Evolutionary conservation across 2,888 invertebrate genomes (phyloP).

Genomic region (Coleophora deauratella): DNA sequence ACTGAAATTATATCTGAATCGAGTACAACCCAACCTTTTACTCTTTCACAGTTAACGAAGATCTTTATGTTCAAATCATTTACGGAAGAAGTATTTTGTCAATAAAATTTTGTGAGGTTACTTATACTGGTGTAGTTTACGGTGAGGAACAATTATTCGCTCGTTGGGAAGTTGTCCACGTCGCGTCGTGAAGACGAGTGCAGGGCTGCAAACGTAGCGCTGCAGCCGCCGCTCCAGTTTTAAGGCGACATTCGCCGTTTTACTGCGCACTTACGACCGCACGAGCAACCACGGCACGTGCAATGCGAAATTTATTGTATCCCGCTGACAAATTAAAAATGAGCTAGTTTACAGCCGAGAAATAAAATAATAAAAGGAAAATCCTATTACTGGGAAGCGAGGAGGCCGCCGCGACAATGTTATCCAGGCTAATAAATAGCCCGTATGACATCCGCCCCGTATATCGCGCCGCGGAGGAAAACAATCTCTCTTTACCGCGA

Average conservation of each 20-base stretch:
- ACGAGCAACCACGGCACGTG: constrained; percentile 37
- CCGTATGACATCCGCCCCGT: constrained; percentile 52
- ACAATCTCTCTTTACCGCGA: constrained; percentile 52
- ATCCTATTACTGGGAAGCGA: constrained; percentile 51
- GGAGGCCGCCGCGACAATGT: constrained; percentile 53
- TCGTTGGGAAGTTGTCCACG: constrained; percentile 31
- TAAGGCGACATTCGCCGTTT: constrained; percentile 41
- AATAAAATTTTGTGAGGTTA: no score
- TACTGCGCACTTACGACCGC: constrained; percentile 48
- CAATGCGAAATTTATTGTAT: constrained; percentile 56
- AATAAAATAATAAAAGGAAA: constrained; percentile 61
- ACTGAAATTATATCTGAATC: no score
- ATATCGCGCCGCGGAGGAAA: constrained; percentile 49
- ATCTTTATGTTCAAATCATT: no score
- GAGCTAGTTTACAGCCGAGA: constrained; percentile 61
- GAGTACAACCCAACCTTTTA: no score
- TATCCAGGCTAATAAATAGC: constrained; percentile 66
- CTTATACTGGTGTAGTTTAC: no score
- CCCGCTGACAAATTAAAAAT: constrained; percentile 66
- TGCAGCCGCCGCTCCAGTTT: constrained; percentile 23
- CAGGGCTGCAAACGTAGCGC: constrained; percentile 21
- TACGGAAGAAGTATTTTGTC: no score
- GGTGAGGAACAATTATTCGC: constrained; percentile 25
- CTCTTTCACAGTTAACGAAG: no score
- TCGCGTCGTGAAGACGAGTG: constrained; percentile 25